Evolutionary conservation across 2,888 invertebrate genomes (phyloP).

Genomic region (Cryptocephalus primarius): DNA sequence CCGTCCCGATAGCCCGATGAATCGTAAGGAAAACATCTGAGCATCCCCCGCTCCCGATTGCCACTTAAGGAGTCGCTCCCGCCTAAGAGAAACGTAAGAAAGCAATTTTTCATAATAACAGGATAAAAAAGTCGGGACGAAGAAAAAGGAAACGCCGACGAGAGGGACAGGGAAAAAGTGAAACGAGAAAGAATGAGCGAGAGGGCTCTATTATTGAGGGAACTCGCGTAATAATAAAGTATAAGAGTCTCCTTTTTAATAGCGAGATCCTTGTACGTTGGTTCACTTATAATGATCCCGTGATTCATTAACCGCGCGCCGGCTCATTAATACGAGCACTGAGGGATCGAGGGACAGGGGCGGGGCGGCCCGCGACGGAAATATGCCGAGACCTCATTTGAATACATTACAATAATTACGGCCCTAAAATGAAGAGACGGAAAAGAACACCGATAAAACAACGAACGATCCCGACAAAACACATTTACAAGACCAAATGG

Average conservation of each 20-base stretch:
- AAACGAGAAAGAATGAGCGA: no score
- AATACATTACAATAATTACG: no score
- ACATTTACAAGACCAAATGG: no score
- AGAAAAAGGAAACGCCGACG: neutral
- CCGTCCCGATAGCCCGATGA: no score
- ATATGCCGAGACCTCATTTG: no score
- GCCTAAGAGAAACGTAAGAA: neutral
- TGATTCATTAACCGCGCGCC: slow-evolving; percentile 32
- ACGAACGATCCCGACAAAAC: no score
- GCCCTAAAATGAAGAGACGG: no score
- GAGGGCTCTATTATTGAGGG: neutral
- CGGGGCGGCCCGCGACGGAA: no score
- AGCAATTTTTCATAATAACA: neutral
- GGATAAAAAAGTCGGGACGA: neutral
- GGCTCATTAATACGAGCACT: slow-evolving; percentile 32
- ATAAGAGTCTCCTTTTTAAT: slow-evolving; percentile 29
- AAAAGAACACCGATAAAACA: no score
- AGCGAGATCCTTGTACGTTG: slow-evolving; percentile 24
- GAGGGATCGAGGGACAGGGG: slow-evolving; percentile 8
- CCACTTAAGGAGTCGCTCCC: no score
- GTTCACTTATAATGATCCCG: slow-evolving; percentile 33
- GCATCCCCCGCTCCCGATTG: no score
- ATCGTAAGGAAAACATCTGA: no score
- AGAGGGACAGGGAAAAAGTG: neutral
- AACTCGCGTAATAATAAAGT: slow-evolving; percentile 24